Evolutionary conservation across 2,113 vertebrate species (phyloP), one percentile per base, ranked within the genome.

Genomic region (Mus pahari): DNA sequence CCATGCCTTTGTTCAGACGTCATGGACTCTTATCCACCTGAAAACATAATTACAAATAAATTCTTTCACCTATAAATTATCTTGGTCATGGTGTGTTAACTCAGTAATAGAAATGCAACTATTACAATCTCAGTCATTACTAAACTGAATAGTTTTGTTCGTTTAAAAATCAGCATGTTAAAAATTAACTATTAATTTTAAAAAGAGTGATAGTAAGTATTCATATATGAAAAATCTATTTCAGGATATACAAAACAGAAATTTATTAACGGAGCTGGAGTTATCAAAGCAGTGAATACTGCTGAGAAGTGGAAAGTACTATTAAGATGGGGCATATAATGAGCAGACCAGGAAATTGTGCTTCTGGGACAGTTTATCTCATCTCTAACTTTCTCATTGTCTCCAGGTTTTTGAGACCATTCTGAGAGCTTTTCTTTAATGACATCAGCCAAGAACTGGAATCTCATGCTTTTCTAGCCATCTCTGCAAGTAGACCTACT

Each of bases 131-230:
- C 50, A 62, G n/a, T 81, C 36, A 3, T 96, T 66, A 45, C 1
- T 48, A 9, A 96, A 89, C 10, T 33, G 70, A 90, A 86, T 17
- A 45, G n/a, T 84, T 58, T 91, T 1, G 26, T 22, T 96, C 16
- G 9, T 73, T 82, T 96, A 90, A 87, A 94, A 95, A 94, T 19
- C 62, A 36, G 89, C n/a, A 73, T 7, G 58, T 86, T 91, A 86
- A 91, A 96, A 81, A 39, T 36, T 89, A 93, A 88, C 6, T 83
- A 24, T 58, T 82, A 55, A 91, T 86, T 2, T 7, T 31, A 10
- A 68, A 92, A 58, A 75, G 1, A 24, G 19, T 58, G 74, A 93
- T 53, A 77, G 45, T 84, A 94, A 81, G 75, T 90, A 84, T 7
- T 78, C 36, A 26, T 33, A 91, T 64, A 7, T 19, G 58, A 81